Conservation (phyloP, 2,797 vertebrate genomes). For the Urophycis tenuis region DNA sequence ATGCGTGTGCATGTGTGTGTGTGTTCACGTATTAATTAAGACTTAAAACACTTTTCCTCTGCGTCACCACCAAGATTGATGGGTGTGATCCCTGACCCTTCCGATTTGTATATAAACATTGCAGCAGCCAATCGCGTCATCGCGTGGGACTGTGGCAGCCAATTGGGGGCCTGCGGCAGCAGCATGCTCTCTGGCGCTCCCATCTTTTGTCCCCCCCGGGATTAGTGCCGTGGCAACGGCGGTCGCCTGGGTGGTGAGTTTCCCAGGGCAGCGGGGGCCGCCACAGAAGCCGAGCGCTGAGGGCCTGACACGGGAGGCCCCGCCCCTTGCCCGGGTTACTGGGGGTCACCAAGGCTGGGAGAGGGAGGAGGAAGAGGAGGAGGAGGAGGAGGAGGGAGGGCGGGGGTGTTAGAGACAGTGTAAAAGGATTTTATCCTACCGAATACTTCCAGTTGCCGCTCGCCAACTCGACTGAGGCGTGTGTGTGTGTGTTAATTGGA, state of each 20-base stretch:
- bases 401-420: background rate
- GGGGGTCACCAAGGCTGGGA: background rate
- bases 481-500: constrained; percentile 42
- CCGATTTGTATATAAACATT: constrained; percentile 67
- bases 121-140: constrained; percentile 57
- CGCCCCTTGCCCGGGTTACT: background rate
- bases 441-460: background rate
- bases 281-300: constrained; percentile 40
- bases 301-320: background rate
- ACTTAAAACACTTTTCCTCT: constrained; percentile 54
- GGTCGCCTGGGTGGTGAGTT: constrained; percentile 65
- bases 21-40: constrained; percentile 8
- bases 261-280: constrained; percentile 47
- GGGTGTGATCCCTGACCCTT: constrained; percentile 65
- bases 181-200: constrained; percentile 56
- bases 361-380: no score
- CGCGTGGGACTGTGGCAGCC: constrained; percentile 56
- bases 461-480: constrained; percentile 53
- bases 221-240: constrained; percentile 72
- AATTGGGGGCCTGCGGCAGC: constrained; percentile 52
- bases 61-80: constrained; percentile 69
- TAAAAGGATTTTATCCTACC: background rate
- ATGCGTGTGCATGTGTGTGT: background rate
- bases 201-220: constrained; percentile 66
- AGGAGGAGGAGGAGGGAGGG: no score